phyloP scores from a whole-genome alignment of 2,797 vertebrate genomes.

The Enteromius afrohamiltoni region DNA sequence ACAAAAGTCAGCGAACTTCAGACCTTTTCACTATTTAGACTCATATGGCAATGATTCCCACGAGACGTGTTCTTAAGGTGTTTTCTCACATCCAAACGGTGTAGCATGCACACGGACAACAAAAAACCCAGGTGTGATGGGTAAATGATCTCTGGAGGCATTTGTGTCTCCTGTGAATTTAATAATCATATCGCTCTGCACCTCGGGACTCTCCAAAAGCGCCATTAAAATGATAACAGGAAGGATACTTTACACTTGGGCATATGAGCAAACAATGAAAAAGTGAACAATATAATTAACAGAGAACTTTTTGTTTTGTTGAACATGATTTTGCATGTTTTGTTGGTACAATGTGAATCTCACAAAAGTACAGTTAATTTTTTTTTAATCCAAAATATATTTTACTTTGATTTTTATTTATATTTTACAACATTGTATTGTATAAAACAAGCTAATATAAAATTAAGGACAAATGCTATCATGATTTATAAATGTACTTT shows the following conservation, averaged over 20 bases:
- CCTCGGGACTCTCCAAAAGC: slow-evolving; percentile 35
- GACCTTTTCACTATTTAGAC: slow-evolving; percentile 22
- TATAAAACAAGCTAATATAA: background rate
- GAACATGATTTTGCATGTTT: slow-evolving; percentile 12
- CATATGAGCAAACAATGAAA: background rate
- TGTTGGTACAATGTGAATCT: background rate
- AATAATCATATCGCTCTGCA: slow-evolving; percentile 20
- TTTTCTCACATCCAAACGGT: slow-evolving; percentile 65
- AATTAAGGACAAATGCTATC: background rate
- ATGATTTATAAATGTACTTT: background rate
- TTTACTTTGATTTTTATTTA: no score
- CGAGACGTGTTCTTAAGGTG: slow-evolving; percentile 31
- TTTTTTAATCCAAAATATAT: background rate
- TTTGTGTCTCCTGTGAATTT: slow-evolving; percentile 4
- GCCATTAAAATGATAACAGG: slow-evolving; percentile 47
- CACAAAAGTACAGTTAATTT: background rate
- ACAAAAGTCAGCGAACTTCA: slow-evolving; percentile 14
- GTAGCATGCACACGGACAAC: slow-evolving; percentile 22
- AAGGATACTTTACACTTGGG: slow-evolving; percentile 28
- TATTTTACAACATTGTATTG: no score
- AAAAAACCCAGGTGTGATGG: slow-evolving; percentile 54
- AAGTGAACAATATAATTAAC: slow-evolving; percentile 43
- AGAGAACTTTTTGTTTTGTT: slow-evolving; percentile 28
- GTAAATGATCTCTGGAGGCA: slow-evolving; percentile 47
- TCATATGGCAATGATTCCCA: background rate